Conservation (phyloP, 2,888 invertebrate genomes). For the Globia sparganii region DNA sequence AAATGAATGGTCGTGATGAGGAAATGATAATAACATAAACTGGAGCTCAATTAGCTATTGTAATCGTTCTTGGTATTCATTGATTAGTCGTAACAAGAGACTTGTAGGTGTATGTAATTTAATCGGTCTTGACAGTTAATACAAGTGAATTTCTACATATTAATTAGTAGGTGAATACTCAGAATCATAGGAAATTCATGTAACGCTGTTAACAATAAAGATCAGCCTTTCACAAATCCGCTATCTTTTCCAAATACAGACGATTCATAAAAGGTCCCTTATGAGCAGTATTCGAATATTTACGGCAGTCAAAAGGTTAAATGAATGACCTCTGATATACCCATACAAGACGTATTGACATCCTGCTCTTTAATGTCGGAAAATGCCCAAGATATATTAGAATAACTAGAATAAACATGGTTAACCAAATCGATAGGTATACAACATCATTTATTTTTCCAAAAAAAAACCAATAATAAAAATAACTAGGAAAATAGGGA, state of each 20-base stretch:
- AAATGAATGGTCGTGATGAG: conserved; percentile 31
- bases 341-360: not conserved
- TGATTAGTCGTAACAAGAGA: not conserved
- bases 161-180: not conserved
- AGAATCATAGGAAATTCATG: not conserved
- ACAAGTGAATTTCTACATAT: not conserved
- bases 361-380: not conserved
- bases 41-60: not conserved
- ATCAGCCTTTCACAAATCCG: not conserved
- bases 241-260: not conserved
- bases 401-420: not conserved
- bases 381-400: not conserved
- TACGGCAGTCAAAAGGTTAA: conserved; percentile 14
- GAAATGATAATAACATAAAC: not conserved
- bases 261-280: conserved; percentile 22
- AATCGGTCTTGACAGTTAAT: not conserved
- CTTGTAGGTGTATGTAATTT: not conserved
- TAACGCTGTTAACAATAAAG: not conserved
- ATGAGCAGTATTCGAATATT: conserved; percentile 28
- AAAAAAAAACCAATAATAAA: conserved; percentile 10
- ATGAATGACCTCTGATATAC: not conserved
- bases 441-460: conserved; percentile 4
- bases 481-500: conserved; percentile 16
- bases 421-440: not conserved
- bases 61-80: not conserved